Conservation (phyloP, 2,888 invertebrate genomes). For the Ptilodon capucinus region DNA sequence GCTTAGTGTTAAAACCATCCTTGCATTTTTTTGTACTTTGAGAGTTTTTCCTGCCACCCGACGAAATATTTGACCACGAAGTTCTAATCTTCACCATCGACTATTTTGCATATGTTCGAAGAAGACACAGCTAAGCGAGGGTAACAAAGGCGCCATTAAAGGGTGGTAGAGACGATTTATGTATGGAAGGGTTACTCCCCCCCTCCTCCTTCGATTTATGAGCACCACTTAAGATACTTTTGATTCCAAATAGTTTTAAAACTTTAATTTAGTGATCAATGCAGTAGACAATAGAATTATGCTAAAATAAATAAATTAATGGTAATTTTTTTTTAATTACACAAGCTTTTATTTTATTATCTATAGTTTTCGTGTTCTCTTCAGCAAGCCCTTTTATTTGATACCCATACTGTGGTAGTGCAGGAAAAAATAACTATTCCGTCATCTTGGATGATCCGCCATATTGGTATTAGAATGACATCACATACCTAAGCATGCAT, state of each 20-base stretch:
- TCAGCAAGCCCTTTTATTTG: too few species aligned
- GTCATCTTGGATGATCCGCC: too few species aligned
- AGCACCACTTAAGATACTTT: constrained; percentile 26
- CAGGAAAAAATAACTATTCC: too few species aligned
- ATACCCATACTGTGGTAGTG: too few species aligned
- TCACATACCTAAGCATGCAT: too few species aligned
- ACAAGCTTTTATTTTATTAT: too few species aligned
- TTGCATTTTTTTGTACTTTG: too few species aligned
- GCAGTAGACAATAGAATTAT: not conserved
- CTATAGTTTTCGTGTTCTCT: too few species aligned
- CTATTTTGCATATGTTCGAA: constrained; percentile 44
- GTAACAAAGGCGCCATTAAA: constrained; percentile 56
- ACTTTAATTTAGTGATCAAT: constrained; percentile 25
- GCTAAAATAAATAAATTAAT: constrained; percentile 4
- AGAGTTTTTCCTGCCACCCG: too few species aligned
- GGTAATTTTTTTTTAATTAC: not conserved
- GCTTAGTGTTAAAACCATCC: too few species aligned
- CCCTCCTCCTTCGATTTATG: constrained; percentile 40
- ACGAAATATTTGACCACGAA: too few species aligned
- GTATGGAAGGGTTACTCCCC: constrained; percentile 43
- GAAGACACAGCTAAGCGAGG: constrained; percentile 44
- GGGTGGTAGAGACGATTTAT: constrained; percentile 60
- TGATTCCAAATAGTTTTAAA: constrained; percentile 26
- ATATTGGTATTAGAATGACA: too few species aligned
- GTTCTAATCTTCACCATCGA: constrained; percentile 45